Conservation (phyloP, 1,140 invertebrate species). For the Solenopsis fugax region DNA sequence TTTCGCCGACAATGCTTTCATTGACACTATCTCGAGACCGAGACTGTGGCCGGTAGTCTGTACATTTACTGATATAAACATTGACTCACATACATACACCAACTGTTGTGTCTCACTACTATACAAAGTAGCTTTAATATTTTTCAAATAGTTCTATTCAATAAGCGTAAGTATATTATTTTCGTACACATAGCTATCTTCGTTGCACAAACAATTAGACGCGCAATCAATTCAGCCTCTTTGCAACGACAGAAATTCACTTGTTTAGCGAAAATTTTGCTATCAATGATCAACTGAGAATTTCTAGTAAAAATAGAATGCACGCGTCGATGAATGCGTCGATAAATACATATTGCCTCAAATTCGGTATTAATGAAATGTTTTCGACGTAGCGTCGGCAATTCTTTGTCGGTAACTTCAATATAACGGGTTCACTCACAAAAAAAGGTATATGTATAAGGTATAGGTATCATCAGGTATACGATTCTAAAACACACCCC, state of each 20-base stretch:
- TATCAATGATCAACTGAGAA: background rate
- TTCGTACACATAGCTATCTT: background rate
- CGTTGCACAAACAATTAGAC: background rate
- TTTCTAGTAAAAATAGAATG: background rate
- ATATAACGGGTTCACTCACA: background rate
- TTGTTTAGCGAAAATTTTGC: background rate
- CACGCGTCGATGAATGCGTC: background rate
- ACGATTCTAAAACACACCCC: background rate
- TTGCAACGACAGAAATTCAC: background rate
- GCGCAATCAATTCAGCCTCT: background rate
- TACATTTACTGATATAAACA: constrained; percentile 17
- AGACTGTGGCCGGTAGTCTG: background rate
- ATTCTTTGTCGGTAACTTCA: background rate
- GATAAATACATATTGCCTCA: background rate
- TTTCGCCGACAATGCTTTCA: background rate
- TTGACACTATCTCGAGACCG: background rate
- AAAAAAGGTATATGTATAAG: background rate
- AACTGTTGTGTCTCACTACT: background rate
- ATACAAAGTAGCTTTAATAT: background rate
- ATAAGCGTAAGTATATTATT: background rate
- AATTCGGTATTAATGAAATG: background rate
- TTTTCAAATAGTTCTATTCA: constrained; percentile 9
- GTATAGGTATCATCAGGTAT: background rate
- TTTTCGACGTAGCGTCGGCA: background rate
- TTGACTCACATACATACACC: constrained; percentile 1